Conservation (phyloP, 2,113 vertebrate genomes). For the Heloderma charlesbogerti region DNA sequence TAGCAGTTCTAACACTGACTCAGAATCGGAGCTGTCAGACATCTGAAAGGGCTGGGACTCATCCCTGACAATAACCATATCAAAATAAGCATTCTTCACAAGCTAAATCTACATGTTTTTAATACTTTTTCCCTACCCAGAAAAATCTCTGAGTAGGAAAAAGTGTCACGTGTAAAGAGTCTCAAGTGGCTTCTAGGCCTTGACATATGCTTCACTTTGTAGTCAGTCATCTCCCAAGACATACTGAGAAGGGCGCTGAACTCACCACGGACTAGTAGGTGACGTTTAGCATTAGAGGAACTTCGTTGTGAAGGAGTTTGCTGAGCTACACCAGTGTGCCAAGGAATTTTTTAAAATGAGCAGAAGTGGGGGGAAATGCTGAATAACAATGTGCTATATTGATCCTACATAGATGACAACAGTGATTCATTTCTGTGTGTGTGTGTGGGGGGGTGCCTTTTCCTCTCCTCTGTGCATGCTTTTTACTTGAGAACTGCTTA, state of each 20-base stretch:
- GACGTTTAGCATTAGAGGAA: slow-evolving; percentile 52
- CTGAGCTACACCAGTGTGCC: slow-evolving; percentile 54
- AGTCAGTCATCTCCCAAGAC: slow-evolving; percentile 55
- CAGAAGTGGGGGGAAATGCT: slow-evolving; percentile 62
- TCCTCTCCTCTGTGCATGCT: background rate
- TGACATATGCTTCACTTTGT: slow-evolving; percentile 62
- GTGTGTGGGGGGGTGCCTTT: background rate
- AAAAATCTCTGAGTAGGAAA: background rate
- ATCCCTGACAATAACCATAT: no score
- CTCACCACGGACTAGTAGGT: slow-evolving; percentile 47
- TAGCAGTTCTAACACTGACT: no score
- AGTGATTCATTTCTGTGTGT: slow-evolving; percentile 22
- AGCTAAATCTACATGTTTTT: background rate
- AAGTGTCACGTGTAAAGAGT: background rate
- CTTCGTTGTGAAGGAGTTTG: slow-evolving; percentile 56
- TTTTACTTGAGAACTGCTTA: slow-evolving; percentile 15
- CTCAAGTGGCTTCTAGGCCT: slow-evolving; percentile 38
- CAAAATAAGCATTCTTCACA: background rate
- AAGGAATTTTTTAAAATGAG: slow-evolving; percentile 54
- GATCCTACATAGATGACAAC: slow-evolving; percentile 55
- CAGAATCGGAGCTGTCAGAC: no score
- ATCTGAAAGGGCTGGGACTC: no score
- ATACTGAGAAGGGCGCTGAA: slow-evolving; percentile 66
- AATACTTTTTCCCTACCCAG: background rate
- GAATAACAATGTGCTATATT: slow-evolving; percentile 66